A percentile compares a stretch with the other conserved stretches of the same genome.
Evolutionary conservation across 2,888 invertebrate species (phyloP).

Genomic region (Griposia aprilina): DNA sequence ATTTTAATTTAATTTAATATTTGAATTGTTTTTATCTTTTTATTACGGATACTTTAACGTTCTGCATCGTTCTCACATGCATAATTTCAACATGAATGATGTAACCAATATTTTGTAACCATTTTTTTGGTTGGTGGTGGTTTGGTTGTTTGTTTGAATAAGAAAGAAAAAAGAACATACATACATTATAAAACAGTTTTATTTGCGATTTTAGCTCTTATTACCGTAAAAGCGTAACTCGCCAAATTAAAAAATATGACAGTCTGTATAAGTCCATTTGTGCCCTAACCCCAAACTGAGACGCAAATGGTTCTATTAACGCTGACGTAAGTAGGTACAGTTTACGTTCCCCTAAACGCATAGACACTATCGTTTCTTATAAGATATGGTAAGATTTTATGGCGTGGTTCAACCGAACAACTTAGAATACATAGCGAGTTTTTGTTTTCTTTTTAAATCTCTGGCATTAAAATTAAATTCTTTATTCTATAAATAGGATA

Average conservation of each 20-base stretch:
- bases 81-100: no score
- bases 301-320: constrained; percentile 68
- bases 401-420: not conserved
- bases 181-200: no score
- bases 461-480: not conserved
- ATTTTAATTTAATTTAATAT: no score
- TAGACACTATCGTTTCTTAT: constrained; percentile 55
- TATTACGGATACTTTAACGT: no score
- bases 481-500: no score
- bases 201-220: not conserved
- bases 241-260: constrained; percentile 11
- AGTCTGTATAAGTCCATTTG: constrained; percentile 60
- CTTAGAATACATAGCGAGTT: not conserved
- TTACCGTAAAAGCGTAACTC: not conserved
- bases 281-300: constrained; percentile 57
- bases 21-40: no score
- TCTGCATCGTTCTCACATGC: no score
- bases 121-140: no score
- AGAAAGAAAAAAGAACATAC: no score
- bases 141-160: no score
- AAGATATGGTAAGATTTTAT: constrained; percentile 52
- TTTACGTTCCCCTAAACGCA: constrained; percentile 64
- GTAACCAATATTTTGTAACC: no score
- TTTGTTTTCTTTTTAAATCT: not conserved
- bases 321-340: constrained; percentile 67